A percentile compares a stretch with the other conserved stretches of the same genome.
Evolutionary conservation across 1,140 invertebrate species (phyloP).

Genomic region (Brachionus sp.): DNA sequence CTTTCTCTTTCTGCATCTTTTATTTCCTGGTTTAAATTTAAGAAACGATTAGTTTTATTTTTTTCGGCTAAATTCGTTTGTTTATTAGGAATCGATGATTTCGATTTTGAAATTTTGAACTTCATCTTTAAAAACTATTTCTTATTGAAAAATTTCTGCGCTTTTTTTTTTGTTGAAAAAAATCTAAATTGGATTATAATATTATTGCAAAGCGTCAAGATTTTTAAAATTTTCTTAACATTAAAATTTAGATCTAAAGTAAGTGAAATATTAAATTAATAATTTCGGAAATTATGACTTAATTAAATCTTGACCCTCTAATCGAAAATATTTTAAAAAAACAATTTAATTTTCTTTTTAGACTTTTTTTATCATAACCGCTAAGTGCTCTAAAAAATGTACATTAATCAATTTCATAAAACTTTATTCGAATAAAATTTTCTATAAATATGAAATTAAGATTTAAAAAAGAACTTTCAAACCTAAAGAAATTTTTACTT

Average conservation of each 20-base stretch:
- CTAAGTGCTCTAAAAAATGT: background rate
- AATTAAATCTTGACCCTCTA: background rate
- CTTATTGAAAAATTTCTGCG: background rate
- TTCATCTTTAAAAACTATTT: background rate
- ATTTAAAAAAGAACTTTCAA: too few relatives aligned
- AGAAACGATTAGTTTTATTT: background rate
- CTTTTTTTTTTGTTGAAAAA: background rate
- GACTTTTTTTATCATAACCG: background rate
- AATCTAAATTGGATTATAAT: background rate
- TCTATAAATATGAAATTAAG: background rate
- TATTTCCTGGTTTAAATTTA: background rate
- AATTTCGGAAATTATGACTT: too few relatives aligned
- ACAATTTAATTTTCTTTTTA: background rate
- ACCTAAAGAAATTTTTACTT: too few relatives aligned
- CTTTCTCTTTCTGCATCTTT: background rate
- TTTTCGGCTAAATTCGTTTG: background rate
- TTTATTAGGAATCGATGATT: background rate
- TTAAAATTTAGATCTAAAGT: background rate
- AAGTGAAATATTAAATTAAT: too few relatives aligned
- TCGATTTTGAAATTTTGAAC: background rate
- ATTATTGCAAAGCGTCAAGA: background rate
- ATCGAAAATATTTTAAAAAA: background rate
- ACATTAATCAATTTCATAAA: background rate
- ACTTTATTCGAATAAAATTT: background rate
- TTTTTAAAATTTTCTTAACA: background rate